Evolutionary conservation across 2,113 vertebrate species (phyloP).

Genomic region (Turdus rufiventris): DNA sequence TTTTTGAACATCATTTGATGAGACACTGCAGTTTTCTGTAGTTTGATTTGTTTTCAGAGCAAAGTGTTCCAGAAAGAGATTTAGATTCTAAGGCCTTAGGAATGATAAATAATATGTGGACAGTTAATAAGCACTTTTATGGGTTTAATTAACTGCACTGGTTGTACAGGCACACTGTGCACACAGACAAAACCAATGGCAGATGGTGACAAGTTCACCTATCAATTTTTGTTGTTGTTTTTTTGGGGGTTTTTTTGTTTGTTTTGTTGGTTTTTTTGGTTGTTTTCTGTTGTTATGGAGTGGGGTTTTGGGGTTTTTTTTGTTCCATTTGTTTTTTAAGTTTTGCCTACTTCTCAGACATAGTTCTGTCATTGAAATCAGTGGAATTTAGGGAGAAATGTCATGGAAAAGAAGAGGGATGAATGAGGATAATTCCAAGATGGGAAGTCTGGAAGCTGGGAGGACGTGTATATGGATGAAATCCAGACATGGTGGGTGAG

Average conservation of each 20-base stretch:
- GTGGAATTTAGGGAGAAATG: neutral
- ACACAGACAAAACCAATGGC: neutral
- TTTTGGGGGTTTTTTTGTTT: neutral
- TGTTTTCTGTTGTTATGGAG: neutral
- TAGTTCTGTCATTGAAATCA: neutral
- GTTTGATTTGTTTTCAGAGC: neutral
- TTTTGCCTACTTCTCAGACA: neutral
- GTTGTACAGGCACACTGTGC: neutral
- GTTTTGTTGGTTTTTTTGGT: neutral
- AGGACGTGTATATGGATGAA: neutral
- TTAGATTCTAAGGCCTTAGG: neutral
- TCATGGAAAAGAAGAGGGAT: neutral
- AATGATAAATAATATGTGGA: neutral
- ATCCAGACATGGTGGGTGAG: accelerated
- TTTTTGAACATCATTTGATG: neutral
- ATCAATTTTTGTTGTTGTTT: neutral
- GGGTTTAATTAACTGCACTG: neutral
- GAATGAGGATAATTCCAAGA: neutral
- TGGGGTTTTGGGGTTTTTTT: neutral
- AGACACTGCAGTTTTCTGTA: neutral
- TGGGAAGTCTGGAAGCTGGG: neutral
- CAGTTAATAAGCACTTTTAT: neutral
- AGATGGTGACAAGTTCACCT: neutral
- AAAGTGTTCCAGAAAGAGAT: neutral
- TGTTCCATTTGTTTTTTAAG: neutral